Percentiles rank a stretch among this genome's conserved stretches.
Evolutionary conservation across 1,140 invertebrate species (phyloP).

Genomic region (Tetramorium simillimum): DNA sequence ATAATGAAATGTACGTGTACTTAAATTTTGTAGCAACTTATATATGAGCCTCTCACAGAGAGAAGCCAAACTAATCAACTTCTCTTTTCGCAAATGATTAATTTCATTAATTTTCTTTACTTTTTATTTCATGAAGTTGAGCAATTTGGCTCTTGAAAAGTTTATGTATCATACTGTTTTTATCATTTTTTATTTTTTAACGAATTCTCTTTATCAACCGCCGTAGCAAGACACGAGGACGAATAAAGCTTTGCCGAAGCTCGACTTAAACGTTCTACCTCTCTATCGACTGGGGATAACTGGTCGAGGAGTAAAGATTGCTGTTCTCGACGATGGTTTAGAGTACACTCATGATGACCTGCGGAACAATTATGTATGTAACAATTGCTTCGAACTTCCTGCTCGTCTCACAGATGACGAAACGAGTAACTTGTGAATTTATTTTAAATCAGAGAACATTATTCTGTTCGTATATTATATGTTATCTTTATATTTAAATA

Average conservation of each 20-base stretch:
- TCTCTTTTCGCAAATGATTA: neutral
- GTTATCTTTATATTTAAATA: neutral
- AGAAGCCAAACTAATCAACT: neutral
- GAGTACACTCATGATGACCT: conserved; percentile 94
- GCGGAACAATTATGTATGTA: conserved; percentile 91
- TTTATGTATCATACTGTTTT: neutral
- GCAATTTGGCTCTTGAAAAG: neutral
- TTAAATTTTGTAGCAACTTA: neutral
- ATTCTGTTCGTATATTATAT: neutral
- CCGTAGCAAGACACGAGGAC: conserved; percentile 79
- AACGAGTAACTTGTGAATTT: neutral
- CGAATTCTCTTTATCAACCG: conserved; percentile 62
- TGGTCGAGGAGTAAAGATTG: conserved; percentile 92
- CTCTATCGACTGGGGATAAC: conserved; percentile 93
- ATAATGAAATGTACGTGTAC: neutral
- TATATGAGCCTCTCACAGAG: neutral
- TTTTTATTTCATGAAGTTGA: neutral
- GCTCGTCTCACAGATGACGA: conserved; percentile 37
- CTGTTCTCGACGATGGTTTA: conserved; percentile 95
- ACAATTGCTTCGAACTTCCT: conserved; percentile 9
- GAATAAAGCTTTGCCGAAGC: conserved; percentile 86
- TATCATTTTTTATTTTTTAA: neutral
- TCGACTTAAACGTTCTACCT: conserved; percentile 92
- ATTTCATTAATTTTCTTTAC: neutral
- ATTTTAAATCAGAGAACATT: neutral